A percentile compares a stretch with the other conserved stretches of the same genome.
phyloP scores from a whole-genome alignment of 2,888 invertebrate genomes.

The Rhagonycha lutea region DNA sequence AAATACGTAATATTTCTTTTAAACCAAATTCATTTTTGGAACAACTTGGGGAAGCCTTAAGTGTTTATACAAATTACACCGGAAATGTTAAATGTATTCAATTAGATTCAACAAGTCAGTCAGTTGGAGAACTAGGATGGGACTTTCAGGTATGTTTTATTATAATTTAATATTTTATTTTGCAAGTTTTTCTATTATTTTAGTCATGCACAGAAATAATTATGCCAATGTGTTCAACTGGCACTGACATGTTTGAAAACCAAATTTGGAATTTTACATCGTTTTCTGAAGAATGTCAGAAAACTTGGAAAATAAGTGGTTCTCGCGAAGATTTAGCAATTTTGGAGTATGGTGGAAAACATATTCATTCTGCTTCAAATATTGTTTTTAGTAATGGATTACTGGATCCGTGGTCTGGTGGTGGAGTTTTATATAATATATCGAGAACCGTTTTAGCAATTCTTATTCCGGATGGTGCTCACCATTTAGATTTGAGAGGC shows the following conservation, averaged over 20 bases:
- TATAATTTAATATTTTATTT: not conserved
- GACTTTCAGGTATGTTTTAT: conserved; percentile 69
- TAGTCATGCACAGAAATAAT: conserved; percentile 96
- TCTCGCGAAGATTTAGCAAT: conserved; percentile 64
- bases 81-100: conserved; percentile 72
- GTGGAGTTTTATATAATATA: conserved; percentile 74
- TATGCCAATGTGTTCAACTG: conserved; percentile 84
- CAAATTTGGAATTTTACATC: conserved; percentile 71
- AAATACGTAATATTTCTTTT: conserved; percentile 54
- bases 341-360: conserved; percentile 79
- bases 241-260: conserved; percentile 83
- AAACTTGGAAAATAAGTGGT: conserved; percentile 71
- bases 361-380: conserved; percentile 69
- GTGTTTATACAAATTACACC: conserved; percentile 82
- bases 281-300: conserved; percentile 70
- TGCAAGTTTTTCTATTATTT: conserved; percentile 5
- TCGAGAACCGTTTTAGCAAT: conserved; percentile 70
- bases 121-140: conserved; percentile 76
- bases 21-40: conserved; percentile 60
- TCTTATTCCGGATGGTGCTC: conserved; percentile 81
- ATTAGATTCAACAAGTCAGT: conserved; percentile 60
- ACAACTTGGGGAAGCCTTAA: conserved; percentile 70
- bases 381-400: conserved; percentile 85
- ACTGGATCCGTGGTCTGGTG: conserved; percentile 86
- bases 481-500: conserved; percentile 81